Base-by-base conservation (phyloP, 92 coral and sea anemone genomes). In the Epizoanthus illoricatus region DNA sequence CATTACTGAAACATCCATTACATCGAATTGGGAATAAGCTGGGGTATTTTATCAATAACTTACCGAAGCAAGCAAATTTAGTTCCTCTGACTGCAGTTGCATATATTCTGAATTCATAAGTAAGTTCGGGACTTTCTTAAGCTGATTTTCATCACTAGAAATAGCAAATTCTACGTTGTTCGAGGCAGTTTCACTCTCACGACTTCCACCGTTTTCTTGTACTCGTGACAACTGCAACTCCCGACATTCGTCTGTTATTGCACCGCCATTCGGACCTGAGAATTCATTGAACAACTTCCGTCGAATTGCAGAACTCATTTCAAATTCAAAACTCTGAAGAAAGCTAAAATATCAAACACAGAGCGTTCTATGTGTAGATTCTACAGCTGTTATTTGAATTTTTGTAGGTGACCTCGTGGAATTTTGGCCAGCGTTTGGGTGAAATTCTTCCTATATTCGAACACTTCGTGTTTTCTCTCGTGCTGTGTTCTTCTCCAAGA, bases 321-420 rank as follows among this genome's bases (percentile, higher is more conserved):
- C 43, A 36, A 68, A 39, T 39, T 68, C 16, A 39, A 64, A 78
- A 9, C 60, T 63, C 54, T 64, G 71, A 70, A 36, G 24, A 21
- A 62, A 20, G 49, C 17, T 60, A 4, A 19, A 68, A 15, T 20
- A 23, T 5, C 36, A 56, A 3, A n/a, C 39, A 71, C 76, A 49
- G 23, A 43, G 58, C 56, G 20, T 21, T n/a, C 52, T 78, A 12
- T 42, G 21, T 18, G 49, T 41, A 52, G 16, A 62, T 78, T 40
- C 59, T 63, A 62, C 82, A 78, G 82, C 82, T 78, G 82, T 43
- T 78, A 52, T 17, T 57, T 41, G 5, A 13, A 62, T 39, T 76
- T 40, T 41, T 61, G 69, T 43, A 9, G 80, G 23, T 23, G 20
- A 41, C 71, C 42, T 58, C 82, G 82, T 78, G 82, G 71, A 78